phyloP scores from a whole-genome alignment of 2,888 invertebrate genomes.

The Pomacea canaliculata region DNA sequence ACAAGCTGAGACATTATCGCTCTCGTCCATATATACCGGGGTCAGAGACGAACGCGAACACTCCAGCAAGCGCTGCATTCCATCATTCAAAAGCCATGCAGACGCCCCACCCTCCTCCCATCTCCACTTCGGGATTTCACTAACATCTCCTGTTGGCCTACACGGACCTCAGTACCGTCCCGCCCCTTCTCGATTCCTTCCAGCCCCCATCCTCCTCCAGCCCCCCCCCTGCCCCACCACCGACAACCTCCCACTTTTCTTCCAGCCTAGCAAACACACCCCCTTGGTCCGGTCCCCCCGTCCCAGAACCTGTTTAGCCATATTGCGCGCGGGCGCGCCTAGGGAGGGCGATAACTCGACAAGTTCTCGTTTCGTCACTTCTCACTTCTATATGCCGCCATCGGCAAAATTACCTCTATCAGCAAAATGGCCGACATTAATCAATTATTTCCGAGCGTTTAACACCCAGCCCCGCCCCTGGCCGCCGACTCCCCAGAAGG shows the following conservation, averaged over 20 bases:
- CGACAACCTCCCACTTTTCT: too few relatives aligned
- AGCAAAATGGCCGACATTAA: constrained; percentile 28
- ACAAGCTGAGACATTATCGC: too few relatives aligned
- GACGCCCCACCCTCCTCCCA: too few relatives aligned
- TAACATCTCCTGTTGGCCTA: not conserved
- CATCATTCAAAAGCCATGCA: too few relatives aligned
- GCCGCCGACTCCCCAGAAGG: not conserved
- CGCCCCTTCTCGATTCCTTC: not conserved
- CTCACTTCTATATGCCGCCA: constrained; percentile 5
- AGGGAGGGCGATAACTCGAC: not conserved
- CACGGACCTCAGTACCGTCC: not conserved
- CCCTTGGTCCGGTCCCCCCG: not conserved
- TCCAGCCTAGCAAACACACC: not conserved
- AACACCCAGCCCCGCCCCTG: constrained; percentile 13
- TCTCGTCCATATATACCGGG: too few relatives aligned
- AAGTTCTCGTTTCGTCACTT: constrained; percentile 9
- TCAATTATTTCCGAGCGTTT: constrained; percentile 27
- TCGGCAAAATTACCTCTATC: constrained; percentile 26
- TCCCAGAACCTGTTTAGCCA: not conserved
- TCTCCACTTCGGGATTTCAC: too few relatives aligned
- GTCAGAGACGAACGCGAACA: too few relatives aligned
- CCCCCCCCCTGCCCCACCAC: not conserved
- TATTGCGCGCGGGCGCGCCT: constrained; percentile 2
- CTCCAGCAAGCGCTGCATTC: too few relatives aligned
- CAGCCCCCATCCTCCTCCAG: not conserved